Evolutionary conservation across 2,888 invertebrate genomes (phyloP).

Genomic region (Smittia aterrima): DNA sequence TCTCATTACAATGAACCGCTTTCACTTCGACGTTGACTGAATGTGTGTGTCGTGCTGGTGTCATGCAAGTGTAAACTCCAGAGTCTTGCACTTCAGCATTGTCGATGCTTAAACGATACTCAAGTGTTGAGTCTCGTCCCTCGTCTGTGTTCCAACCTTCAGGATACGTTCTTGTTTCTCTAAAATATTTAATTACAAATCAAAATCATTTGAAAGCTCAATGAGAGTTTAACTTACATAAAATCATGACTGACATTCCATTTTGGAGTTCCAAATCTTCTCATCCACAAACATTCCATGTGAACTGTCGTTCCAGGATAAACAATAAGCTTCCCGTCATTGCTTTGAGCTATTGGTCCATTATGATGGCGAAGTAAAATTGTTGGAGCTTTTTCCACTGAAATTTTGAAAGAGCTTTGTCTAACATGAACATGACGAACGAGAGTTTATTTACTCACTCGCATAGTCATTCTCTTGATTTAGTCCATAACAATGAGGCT

Average conservation of each 20-base stretch:
- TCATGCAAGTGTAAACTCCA: constrained; percentile 79
- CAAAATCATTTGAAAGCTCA: constrained; percentile 27
- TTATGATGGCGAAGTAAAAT: constrained; percentile 77
- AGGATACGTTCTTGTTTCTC: constrained; percentile 60
- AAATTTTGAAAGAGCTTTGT: constrained; percentile 43
- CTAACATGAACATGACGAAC: too few relatives aligned
- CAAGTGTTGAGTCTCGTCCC: constrained; percentile 72
- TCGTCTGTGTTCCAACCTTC: constrained; percentile 84
- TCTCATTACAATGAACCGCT: constrained; percentile 56
- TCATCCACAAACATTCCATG: constrained; percentile 86
- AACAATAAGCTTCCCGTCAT: constrained; percentile 79
- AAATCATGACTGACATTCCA: constrained; percentile 72
- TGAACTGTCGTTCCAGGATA: constrained; percentile 83
- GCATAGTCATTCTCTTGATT: constrained; percentile 86
- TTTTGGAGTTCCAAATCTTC: constrained; percentile 79
- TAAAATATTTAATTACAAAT: background rate
- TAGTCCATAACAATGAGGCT: constrained; percentile 75
- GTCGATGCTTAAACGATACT: constrained; percentile 77
- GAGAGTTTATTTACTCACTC: constrained; percentile 57
- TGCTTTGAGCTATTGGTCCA: constrained; percentile 83
- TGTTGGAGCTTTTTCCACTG: constrained; percentile 83
- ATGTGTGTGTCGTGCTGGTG: constrained; percentile 64
- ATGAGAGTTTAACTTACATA: constrained; percentile 51
- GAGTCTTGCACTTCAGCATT: constrained; percentile 81
- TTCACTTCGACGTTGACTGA: constrained; percentile 17